Percentiles rank a stretch among this genome's conserved stretches.
Conservation (phyloP, 2,797 vertebrate genomes). For the Dicrostonyx torquatus region DNA sequence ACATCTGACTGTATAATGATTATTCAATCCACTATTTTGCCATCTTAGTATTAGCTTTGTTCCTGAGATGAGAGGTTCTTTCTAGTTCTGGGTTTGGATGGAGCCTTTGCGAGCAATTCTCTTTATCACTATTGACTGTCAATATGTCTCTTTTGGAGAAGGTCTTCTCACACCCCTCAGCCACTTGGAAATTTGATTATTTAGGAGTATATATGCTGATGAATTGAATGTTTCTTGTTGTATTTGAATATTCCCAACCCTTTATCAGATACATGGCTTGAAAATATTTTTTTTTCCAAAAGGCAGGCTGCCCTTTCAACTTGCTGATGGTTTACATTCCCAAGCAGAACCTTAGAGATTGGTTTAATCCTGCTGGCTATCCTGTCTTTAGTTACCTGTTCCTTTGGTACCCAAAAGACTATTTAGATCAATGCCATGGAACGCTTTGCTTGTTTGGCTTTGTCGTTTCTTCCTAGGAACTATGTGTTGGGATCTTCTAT, state of each 20-base stretch:
- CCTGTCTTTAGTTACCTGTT: background rate
- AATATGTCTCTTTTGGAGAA: background rate
- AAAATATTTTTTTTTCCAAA: background rate
- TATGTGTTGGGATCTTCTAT: background rate
- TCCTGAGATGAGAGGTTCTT: background rate
- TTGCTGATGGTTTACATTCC: background rate
- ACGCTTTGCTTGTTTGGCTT: background rate
- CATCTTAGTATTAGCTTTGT: background rate
- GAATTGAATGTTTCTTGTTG: background rate
- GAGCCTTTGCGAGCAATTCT: background rate
- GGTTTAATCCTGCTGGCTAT: background rate
- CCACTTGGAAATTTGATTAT: background rate
- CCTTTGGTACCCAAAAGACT: background rate
- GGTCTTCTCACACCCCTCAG: background rate
- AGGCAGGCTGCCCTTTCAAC: background rate
- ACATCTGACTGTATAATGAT: background rate
- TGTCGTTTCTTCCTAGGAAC: background rate
- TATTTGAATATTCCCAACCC: background rate
- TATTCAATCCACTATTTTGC: background rate
- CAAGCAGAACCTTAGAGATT: background rate
- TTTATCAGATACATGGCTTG: background rate
- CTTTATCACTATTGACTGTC: background rate
- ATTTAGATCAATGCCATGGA: background rate
- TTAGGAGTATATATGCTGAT: background rate
- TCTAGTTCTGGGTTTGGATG: background rate